phyloP scores from a whole-genome alignment of 2,797 vertebrate genomes.

The Pygocentrus nattereri region DNA sequence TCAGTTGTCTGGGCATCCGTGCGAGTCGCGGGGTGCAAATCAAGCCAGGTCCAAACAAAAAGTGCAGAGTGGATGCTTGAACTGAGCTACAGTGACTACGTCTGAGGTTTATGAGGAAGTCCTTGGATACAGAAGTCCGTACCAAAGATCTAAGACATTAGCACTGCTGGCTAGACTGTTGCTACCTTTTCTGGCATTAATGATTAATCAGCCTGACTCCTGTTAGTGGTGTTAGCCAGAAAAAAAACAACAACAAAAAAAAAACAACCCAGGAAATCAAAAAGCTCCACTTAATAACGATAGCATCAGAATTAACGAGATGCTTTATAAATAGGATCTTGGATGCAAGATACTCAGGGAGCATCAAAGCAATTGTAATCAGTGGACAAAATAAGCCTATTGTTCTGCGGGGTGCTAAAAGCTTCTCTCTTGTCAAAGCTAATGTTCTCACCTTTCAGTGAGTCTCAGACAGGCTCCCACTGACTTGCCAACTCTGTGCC shows the following conservation, averaged over 20 bases:
- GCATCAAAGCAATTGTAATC: conserved; percentile 36
- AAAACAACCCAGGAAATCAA: conserved; percentile 46
- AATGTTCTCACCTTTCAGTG: conserved; percentile 26
- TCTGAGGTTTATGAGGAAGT: background rate
- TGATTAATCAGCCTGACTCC: conserved; percentile 35
- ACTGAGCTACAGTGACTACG: background rate
- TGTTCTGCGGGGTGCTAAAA: conserved; percentile 21
- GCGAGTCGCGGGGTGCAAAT: conserved; percentile 28
- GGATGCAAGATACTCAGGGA: background rate
- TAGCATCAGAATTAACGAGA: conserved; percentile 26
- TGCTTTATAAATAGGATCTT: conserved; percentile 21
- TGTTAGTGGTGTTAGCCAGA: conserved; percentile 1
- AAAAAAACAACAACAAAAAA: background rate
- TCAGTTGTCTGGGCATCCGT: conserved; percentile 51
- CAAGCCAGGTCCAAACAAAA: conserved; percentile 29
- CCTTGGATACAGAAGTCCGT: background rate
- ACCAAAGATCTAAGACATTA: background rate
- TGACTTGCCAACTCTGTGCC: conserved; percentile 52
- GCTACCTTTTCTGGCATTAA: conserved; percentile 36
- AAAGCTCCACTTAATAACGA: conserved; percentile 56
- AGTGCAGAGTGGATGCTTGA: conserved; percentile 6
- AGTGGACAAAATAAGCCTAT: conserved; percentile 20
- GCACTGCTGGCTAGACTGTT: background rate
- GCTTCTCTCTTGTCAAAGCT: background rate
- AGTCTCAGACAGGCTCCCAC: conserved; percentile 48